A percentile compares a stretch with the other conserved stretches of the same genome.
Evolutionary conservation across 2,797 vertebrate species (phyloP).

Genomic region (Alfaro cultratus): DNA sequence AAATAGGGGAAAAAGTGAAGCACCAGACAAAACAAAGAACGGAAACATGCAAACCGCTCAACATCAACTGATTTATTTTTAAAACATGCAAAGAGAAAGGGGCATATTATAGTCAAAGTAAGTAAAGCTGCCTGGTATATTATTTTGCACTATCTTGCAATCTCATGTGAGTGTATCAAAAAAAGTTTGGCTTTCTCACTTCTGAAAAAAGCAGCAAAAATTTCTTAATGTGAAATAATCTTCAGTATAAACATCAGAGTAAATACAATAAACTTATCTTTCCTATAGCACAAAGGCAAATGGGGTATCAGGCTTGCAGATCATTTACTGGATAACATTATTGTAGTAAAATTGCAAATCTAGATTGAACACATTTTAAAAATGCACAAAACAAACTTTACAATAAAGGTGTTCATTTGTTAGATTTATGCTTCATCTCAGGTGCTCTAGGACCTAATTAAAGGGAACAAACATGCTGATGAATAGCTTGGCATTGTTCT

Average conservation of each 20-base stretch:
- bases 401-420: neutral
- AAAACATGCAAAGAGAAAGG: neutral
- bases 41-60: constrained; percentile 4
- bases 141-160: neutral
- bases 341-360: neutral
- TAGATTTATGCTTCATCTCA: neutral
- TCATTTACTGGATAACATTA: neutral
- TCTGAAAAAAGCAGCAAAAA: neutral
- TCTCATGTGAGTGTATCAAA: neutral
- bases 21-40: constrained; percentile 8
- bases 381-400: neutral
- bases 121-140: neutral
- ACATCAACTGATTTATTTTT: neutral
- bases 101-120: neutral
- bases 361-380: neutral
- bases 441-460: neutral
- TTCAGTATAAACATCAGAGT: neutral
- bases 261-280: neutral
- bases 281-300: neutral
- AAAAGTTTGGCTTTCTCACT: neutral
- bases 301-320: neutral
- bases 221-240: neutral
- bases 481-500: neutral
- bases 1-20: constrained; percentile 58
- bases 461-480: neutral